Conservation (phyloP, 2,888 invertebrate genomes). For the Allygus modestus region DNA sequence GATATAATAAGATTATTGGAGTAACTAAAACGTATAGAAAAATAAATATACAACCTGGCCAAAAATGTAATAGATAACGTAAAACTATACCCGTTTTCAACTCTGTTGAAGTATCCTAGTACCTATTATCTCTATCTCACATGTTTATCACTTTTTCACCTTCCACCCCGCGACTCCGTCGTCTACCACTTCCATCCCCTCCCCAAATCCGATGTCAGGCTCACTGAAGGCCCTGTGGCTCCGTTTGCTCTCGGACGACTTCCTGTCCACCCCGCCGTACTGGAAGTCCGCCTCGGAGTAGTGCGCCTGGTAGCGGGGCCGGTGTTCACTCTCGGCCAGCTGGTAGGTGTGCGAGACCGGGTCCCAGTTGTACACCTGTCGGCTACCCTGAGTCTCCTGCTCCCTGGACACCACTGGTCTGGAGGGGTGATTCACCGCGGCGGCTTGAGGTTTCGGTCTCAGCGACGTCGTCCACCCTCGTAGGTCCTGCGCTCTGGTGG, state of each 20-base stretch:
- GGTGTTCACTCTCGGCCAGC: neutral
- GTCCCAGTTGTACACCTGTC: slow-evolving; percentile 57
- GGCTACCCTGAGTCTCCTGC: neutral
- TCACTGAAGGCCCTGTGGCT: slow-evolving; percentile 49
- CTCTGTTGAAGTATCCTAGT: neutral
- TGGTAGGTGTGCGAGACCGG: slow-evolving; percentile 50
- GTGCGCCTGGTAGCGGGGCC: slow-evolving; percentile 26
- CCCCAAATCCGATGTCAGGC: slow-evolving; percentile 67
- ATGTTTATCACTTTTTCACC: slow-evolving; percentile 36
- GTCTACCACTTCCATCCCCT: slow-evolving; percentile 67
- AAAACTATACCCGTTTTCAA: slow-evolving; percentile 26
- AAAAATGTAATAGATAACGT: slow-evolving; percentile 6
- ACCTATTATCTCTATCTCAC: neutral
- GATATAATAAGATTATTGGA: neutral
- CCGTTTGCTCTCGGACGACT: slow-evolving; percentile 18
- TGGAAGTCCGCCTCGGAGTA: slow-evolving; percentile 52
- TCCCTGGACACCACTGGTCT: slow-evolving; percentile 62
- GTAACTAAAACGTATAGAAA: neutral
- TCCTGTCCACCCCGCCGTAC: slow-evolving; percentile 30
- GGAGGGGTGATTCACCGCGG: slow-evolving; percentile 62
- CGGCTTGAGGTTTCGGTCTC: slow-evolving; percentile 64
- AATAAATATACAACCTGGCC: slow-evolving; percentile 42
- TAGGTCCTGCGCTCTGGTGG: slow-evolving; percentile 15
- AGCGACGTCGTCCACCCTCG: slow-evolving; percentile 35
- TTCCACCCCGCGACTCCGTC: slow-evolving; percentile 61